These are phyloP conservation scores for Pseudolaguvia tuberculata DNA, from an alignment of 2,113 vertebrate species.

Conservation along the genomic window DNA sequence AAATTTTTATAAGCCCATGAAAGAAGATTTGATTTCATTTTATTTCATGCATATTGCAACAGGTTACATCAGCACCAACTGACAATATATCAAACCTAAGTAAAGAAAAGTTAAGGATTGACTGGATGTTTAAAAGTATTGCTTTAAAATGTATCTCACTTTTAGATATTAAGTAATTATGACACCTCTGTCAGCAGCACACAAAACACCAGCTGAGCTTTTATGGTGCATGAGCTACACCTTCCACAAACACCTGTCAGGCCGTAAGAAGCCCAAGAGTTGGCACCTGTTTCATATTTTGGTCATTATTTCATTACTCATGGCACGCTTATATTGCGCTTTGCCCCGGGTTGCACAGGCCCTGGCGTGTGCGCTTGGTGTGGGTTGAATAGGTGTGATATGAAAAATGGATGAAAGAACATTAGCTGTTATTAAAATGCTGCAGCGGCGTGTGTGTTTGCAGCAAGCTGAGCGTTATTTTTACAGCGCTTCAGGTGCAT, in stretches of 20 bases:
- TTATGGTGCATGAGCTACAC: constrained; percentile 55
- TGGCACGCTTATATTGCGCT: constrained; percentile 58
- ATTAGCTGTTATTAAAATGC: constrained; percentile 50
- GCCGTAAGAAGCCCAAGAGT: constrained; percentile 45
- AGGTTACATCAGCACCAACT: not conserved
- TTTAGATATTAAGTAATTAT: constrained; percentile 49
- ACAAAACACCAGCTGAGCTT: constrained; percentile 52
- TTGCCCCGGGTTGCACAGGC: constrained; percentile 53
- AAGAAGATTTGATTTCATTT: too few species aligned
- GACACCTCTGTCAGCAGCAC: constrained; percentile 44
- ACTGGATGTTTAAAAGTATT: not conserved
- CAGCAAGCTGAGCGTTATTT: constrained; percentile 31
- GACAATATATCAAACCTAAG: not conserved
- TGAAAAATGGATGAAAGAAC: constrained; percentile 55
- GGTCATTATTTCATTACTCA: constrained; percentile 69
- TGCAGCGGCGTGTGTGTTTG: constrained; percentile 32
- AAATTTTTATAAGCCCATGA: too few species aligned
- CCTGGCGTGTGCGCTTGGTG: constrained; percentile 10
- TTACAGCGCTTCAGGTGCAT: constrained; percentile 37
- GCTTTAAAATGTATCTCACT: not conserved
- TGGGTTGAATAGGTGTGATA: constrained; percentile 41
- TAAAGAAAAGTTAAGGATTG: not conserved
- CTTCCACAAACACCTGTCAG: constrained; percentile 61
- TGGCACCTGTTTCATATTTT: constrained; percentile 56
- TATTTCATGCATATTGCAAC: not conserved